Evolutionary conservation across 1,140 invertebrate genomes (phyloP).

Genomic region (Philaenus spumarius): DNA sequence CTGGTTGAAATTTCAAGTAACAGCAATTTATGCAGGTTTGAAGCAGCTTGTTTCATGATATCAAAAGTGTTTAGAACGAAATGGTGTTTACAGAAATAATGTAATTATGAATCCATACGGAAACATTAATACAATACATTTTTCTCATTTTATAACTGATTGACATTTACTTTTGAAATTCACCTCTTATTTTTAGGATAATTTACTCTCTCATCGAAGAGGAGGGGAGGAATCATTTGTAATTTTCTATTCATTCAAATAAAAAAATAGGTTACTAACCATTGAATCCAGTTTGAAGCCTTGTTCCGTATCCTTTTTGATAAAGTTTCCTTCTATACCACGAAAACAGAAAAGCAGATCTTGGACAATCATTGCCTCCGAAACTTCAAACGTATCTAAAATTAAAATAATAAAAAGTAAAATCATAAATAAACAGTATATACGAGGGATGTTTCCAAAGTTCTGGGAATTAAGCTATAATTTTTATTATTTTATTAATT

Average conservation of each 20-base stretch:
- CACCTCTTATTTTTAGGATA: not conserved
- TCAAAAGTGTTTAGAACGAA: no score
- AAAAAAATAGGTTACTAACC: conserved; percentile 28
- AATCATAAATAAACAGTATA: no score
- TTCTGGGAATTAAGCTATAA: no score
- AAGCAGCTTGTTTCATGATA: no score
- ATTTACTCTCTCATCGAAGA: not conserved
- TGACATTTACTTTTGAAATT: no score
- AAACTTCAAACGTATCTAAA: conserved; percentile 24
- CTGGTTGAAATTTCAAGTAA: no score
- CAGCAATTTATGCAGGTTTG: no score
- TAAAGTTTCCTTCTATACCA: conserved; percentile 69
- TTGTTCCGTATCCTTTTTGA: conserved; percentile 58
- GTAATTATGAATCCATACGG: not conserved
- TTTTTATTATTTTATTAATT: no score
- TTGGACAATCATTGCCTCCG: conserved; percentile 52
- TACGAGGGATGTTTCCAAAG: no score
- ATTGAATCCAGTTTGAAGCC: conserved; percentile 61
- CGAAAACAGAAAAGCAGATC: conserved; percentile 77
- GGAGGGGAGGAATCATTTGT: not conserved
- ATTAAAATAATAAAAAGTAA: no score
- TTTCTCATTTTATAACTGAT: not conserved
- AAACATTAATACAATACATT: not conserved
- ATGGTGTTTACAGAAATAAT: not conserved
- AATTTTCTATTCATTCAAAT: not conserved